Percentiles rank a stretch among this genome's conserved stretches.
Conservation (phyloP, 2,888 invertebrate genomes). For the Microctonus brassicae region DNA sequence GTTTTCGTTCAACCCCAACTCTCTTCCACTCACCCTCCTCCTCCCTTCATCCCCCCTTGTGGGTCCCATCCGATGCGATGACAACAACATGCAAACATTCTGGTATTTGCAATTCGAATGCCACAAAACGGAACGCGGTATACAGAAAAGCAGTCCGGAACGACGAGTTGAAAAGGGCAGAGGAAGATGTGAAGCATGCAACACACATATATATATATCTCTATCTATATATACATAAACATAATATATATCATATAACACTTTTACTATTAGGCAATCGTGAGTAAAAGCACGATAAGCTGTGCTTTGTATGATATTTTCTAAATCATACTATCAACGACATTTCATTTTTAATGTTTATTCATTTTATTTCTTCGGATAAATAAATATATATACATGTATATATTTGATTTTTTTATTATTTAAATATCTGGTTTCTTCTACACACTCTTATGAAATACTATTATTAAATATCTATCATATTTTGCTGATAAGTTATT, state of each 20-base stretch:
- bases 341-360: neutral
- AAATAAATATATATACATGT: too few relatives aligned
- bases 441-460: too few relatives aligned
- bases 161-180: conserved; percentile 32
- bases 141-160: conserved; percentile 34
- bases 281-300: conserved; percentile 59
- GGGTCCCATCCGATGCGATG: conserved; percentile 62
- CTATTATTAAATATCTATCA: too few relatives aligned
- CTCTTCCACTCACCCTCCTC: conserved; percentile 22
- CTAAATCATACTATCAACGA: neutral
- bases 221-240: neutral
- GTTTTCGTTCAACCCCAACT: neutral
- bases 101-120: conserved; percentile 70
- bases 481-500: neutral
- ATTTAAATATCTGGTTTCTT: too few relatives aligned
- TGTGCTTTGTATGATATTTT: conserved; percentile 56
- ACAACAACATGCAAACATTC: conserved; percentile 70
- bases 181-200: conserved; percentile 35
- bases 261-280: conserved; percentile 35
- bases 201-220: neutral
- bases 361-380: neutral
- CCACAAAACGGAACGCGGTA: conserved; percentile 61
- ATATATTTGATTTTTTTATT: too few relatives aligned
- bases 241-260: neutral
- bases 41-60: conserved; percentile 46